A percentile compares a stretch with the other conserved stretches of the same genome.
These are phyloP conservation scores for Andrena hattorfiana DNA, from an alignment of 2,888 invertebrate genomes.

Conservation along the genomic window DNA sequence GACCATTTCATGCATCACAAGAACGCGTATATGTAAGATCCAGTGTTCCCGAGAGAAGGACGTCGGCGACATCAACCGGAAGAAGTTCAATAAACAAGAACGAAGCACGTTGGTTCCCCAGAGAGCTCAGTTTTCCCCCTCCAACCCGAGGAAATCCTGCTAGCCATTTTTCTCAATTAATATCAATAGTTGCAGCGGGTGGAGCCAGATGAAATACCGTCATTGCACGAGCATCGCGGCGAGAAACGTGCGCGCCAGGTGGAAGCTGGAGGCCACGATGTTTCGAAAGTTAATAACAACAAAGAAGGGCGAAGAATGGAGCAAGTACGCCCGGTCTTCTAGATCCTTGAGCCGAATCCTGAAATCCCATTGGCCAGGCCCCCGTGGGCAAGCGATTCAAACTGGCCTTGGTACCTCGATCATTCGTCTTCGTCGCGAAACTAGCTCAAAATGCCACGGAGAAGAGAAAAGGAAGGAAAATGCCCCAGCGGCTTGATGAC, in stretches of 20 bases:
- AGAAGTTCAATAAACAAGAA: background rate
- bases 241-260: slow-evolving; percentile 14
- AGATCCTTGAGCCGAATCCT: slow-evolving; percentile 71
- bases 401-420: slow-evolving; percentile 34
- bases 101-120: background rate
- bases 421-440: slow-evolving; percentile 40
- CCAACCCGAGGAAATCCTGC: background rate
- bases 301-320: slow-evolving; percentile 63
- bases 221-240: background rate
- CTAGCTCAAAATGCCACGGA: slow-evolving; percentile 1
- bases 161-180: slow-evolving; percentile 20
- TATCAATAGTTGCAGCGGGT: background rate
- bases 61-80: background rate
- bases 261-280: slow-evolving; percentile 27
- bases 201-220: background rate
- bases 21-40: background rate
- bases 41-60: too few species aligned
- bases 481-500: background rate
- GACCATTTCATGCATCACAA: background rate
- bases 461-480: background rate
- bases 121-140: background rate
- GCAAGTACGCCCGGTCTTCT: slow-evolving; percentile 64
- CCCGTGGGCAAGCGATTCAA: slow-evolving; percentile 13
- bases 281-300: slow-evolving; percentile 76
- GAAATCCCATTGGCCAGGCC: slow-evolving; percentile 27